Percentiles rank a stretch among this genome's conserved stretches.
Conservation (phyloP, 2,888 invertebrate genomes). For the Synanthedon andrenaeformis region DNA sequence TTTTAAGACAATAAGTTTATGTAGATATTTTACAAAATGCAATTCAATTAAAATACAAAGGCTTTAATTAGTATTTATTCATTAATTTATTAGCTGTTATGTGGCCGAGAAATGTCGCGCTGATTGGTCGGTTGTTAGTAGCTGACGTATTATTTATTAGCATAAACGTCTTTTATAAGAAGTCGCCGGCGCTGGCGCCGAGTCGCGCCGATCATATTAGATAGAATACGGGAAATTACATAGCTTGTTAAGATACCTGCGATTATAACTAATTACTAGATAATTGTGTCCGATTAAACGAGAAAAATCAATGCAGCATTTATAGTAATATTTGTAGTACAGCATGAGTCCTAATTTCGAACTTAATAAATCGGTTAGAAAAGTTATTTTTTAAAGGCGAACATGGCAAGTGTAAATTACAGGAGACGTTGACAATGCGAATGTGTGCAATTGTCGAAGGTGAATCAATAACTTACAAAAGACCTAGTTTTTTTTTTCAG, state of each 20-base stretch:
- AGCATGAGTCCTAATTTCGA: too few relatives aligned
- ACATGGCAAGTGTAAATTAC: too few relatives aligned
- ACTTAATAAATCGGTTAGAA: too few relatives aligned
- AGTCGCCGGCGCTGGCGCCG: constrained; percentile 56
- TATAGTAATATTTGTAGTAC: not conserved
- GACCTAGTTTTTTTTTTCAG: too few relatives aligned
- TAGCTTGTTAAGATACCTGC: constrained; percentile 47
- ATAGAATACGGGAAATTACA: constrained; percentile 59
- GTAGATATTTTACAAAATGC: too few relatives aligned
- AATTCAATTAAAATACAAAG: too few relatives aligned
- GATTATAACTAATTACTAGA: constrained; percentile 36
- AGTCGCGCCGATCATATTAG: constrained; percentile 54
- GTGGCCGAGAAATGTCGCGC: constrained; percentile 37
- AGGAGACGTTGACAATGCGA: too few relatives aligned
- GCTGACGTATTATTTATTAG: constrained; percentile 36
- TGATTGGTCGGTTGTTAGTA: constrained; percentile 32
- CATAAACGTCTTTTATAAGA: constrained; percentile 55
- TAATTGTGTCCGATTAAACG: constrained; percentile 43
- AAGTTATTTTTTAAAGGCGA: too few relatives aligned
- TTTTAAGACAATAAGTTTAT: too few relatives aligned
- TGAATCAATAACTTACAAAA: too few relatives aligned
- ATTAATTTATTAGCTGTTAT: constrained; percentile 53
- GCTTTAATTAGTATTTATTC: constrained; percentile 46
- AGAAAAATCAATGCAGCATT: constrained; percentile 26
- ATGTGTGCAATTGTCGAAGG: too few relatives aligned